Evolutionary conservation across 2,888 invertebrate species (phyloP).

Genomic region (Platycheirus rosarum): DNA sequence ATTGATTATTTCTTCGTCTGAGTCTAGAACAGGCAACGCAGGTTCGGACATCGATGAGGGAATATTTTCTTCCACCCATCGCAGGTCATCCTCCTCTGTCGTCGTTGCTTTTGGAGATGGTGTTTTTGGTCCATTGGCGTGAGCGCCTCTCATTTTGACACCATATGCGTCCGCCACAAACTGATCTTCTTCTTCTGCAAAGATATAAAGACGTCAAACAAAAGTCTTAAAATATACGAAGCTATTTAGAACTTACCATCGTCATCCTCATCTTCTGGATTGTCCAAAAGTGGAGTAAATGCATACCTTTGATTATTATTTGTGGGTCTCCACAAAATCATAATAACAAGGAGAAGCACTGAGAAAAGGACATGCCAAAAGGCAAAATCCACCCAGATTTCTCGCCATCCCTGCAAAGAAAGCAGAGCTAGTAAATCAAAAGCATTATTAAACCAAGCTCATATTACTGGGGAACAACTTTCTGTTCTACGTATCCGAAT

Average conservation of each 20-base stretch:
- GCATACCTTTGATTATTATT: slow-evolving; percentile 97
- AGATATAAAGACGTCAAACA: not conserved
- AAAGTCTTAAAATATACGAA: not conserved
- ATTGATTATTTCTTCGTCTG: slow-evolving; percentile 92
- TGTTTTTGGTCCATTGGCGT: slow-evolving; percentile 82
- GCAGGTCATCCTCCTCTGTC: slow-evolving; percentile 89
- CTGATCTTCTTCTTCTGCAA: slow-evolving; percentile 90
- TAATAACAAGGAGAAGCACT: slow-evolving; percentile 93
- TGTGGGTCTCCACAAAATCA: slow-evolving; percentile 97
- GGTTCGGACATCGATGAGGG: slow-evolving; percentile 89
- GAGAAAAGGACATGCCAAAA: slow-evolving; percentile 98
- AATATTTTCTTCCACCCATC: slow-evolving; percentile 98
- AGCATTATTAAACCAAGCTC: slow-evolving; percentile 21
- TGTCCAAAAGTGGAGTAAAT: slow-evolving; percentile 95
- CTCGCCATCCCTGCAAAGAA: slow-evolving; percentile 89
- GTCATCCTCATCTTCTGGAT: slow-evolving; percentile 90
- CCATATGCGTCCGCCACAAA: slow-evolving; percentile 94
- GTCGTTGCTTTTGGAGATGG: slow-evolving; percentile 81
- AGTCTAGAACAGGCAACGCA: slow-evolving; percentile 87
- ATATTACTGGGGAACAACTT: slow-evolving; percentile 88
- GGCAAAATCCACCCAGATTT: slow-evolving; percentile 96
- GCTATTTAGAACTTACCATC: slow-evolving; percentile 82
- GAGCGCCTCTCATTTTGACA: slow-evolving; percentile 87
- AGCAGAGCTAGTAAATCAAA: not conserved
- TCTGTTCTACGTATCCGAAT: slow-evolving; percentile 91